Base-by-base conservation (phyloP, 2,888 invertebrate genomes). In the Clistopyga incitator region DNA sequence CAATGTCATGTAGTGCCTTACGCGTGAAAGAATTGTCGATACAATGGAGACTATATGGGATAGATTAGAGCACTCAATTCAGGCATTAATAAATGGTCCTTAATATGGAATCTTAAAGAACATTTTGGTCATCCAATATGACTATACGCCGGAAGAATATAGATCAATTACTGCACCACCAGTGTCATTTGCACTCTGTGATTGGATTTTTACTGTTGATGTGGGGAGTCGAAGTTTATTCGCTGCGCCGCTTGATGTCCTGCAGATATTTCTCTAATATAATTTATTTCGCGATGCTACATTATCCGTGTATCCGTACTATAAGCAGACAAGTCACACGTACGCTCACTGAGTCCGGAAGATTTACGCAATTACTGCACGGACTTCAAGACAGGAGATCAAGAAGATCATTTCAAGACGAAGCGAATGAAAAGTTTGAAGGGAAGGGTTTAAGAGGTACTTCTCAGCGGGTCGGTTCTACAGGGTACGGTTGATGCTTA, bases 401-500 rank as follows among this genome's bases (percentile, higher is more conserved):
- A 18, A 20, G n/a, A 64, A 64, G n/a, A n/a, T n/a, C n/a, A n/a
- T n/a, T n/a, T n/a, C n/a, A n/a, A n/a, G 61, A 64, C 11, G 34
- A 18, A 70, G 34, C 29, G 34, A 52, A 34, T 11, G 18, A 34
- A 18, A 18, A 38, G 10, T 54, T 38, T 23, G 20, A 15, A n/a
- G 67, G n/a, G 25, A 25, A 47, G 13, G 25, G 20, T 25, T 47
- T 50, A 10, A 15, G 18, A 15, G 67, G n/a, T n/a, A 25, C 45
- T 67, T 18, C 52, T 38, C 34, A 25, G 15, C 11, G 52, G 29
- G 34, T 20, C 25, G 34, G 54, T 18, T n/a, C 13, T 67, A 34
- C 38, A 15, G 13, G 29, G 38, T 52, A 70, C 54, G 18, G 13
- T 70, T 20, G 54, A 23, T 38, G 34, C 70, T 70, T 20, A 54